These are phyloP conservation scores for Diplosoma virens DNA, from an alignment of 23 tunicate species.

Conservation along the genomic window DNA sequence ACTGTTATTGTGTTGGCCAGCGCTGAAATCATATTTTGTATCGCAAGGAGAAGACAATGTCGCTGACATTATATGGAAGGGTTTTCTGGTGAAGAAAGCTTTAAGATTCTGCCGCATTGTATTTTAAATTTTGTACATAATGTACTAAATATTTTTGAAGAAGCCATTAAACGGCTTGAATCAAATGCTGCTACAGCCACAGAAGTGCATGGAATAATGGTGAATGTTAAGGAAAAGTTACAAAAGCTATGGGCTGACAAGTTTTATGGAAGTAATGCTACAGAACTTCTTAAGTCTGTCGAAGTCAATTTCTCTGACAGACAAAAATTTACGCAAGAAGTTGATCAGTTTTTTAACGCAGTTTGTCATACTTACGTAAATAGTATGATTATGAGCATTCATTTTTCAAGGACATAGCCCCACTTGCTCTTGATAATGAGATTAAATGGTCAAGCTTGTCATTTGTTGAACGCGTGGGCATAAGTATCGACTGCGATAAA, in stretches of 20 bases:
- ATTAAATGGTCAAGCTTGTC: conserved; percentile 10
- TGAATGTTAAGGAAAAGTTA: conserved; percentile 1
- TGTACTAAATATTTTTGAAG: conserved; percentile 3
- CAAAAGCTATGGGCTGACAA: conserved; percentile 5
- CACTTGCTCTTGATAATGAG: conserved; percentile 15
- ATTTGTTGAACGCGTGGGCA: conserved; percentile 19
- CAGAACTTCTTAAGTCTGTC: too few relatives aligned
- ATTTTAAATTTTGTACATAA: background rate
- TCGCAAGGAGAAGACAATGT: conserved; percentile 17
- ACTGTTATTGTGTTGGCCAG: too few relatives aligned
- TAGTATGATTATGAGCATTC: conserved; percentile 6
- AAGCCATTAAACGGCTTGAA: conserved; percentile 13
- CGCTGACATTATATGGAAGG: conserved; percentile 8
- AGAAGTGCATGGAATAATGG: conserved; percentile 16
- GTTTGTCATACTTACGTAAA: conserved; percentile 11
- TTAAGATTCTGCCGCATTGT: conserved; percentile 13
- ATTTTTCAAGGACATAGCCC: conserved; percentile 7
- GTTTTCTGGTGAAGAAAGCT: conserved; percentile 9
- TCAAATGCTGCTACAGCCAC: conserved; percentile 1
- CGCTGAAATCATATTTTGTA: conserved; percentile 8
- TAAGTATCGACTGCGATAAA: conserved; percentile 12
- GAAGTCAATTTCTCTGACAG: too few relatives aligned
- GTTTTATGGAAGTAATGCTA: conserved; percentile 20
- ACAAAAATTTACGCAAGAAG: conserved; percentile 6
- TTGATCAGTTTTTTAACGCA: conserved; percentile 9